These are phyloP conservation scores for Papilio glaucus DNA, from an alignment of 1,140 invertebrate genomes.

Conservation along the genomic window DNA sequence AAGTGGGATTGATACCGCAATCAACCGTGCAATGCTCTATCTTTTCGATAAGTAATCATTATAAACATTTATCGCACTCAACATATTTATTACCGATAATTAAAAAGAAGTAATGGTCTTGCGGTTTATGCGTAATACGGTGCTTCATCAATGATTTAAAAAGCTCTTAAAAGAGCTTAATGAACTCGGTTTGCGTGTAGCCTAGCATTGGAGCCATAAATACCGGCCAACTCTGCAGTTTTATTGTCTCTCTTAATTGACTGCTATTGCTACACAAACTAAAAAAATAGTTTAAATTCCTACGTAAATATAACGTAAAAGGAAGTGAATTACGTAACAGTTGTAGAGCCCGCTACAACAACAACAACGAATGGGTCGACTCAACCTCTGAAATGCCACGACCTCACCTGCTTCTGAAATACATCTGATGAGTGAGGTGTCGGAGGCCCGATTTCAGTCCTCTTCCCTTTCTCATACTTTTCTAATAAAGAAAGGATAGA, in stretches of 20 bases:
- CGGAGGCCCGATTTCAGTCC: too few species aligned
- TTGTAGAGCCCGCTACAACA: too few species aligned
- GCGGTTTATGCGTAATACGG: conserved; percentile 7
- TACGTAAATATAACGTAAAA: neutral
- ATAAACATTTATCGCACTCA: neutral
- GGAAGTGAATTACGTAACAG: neutral
- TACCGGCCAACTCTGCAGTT: neutral
- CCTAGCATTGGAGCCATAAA: neutral
- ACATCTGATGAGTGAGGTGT: too few species aligned
- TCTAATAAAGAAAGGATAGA: too few species aligned
- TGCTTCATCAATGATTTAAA: conserved; percentile 5
- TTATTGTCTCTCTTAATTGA: neutral
- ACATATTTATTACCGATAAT: neutral
- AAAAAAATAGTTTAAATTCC: neutral
- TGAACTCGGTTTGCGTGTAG: neutral
- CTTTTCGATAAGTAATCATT: neutral
- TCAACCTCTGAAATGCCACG: too few species aligned
- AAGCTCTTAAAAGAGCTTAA: conserved; percentile 13
- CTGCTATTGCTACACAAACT: neutral
- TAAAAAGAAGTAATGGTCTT: neutral
- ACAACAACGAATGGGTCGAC: too few species aligned
- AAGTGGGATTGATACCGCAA: too few species aligned
- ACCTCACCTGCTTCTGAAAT: too few species aligned
- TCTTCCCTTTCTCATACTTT: too few species aligned
- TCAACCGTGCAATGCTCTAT: too few species aligned